A percentile compares a stretch with the other conserved stretches of the same genome.
These are phyloP conservation scores for Eupithecia inturbata DNA, from an alignment of 2,888 invertebrate genomes.

Conservation along the genomic window DNA sequence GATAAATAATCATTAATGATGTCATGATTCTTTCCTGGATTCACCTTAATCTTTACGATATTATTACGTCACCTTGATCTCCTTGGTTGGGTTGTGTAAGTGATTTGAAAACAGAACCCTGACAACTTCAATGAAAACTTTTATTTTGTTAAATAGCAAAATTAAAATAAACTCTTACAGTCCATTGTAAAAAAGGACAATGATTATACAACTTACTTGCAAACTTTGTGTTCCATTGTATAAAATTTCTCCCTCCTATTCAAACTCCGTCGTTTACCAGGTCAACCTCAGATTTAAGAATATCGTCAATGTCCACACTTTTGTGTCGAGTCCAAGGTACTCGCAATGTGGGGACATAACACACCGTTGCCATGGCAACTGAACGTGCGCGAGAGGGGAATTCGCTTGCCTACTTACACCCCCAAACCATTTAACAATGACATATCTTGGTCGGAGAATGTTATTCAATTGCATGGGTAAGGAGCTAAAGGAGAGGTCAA, in stretches of 20 bases:
- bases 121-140: neutral
- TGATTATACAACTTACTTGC: neutral
- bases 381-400: slow-evolving; percentile 67
- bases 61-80: neutral
- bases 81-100: neutral
- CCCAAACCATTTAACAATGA: slow-evolving; percentile 71
- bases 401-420: slow-evolving; percentile 57
- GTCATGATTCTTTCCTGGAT: too few species aligned
- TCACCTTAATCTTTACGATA: too few species aligned
- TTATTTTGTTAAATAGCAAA: neutral
- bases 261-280: slow-evolving; percentile 20
- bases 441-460: slow-evolving; percentile 56
- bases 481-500: slow-evolving; percentile 25
- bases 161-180: neutral
- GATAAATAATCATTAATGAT: too few species aligned
- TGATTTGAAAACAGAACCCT: neutral
- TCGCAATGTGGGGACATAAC: slow-evolving; percentile 78
- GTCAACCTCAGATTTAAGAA: slow-evolving; percentile 32
- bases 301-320: slow-evolving; percentile 33
- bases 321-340: slow-evolving; percentile 41
- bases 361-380: slow-evolving; percentile 76
- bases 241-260: slow-evolving; percentile 3
- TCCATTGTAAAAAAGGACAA: neutral
- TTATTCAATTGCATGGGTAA: slow-evolving; percentile 37
- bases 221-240: neutral